These are phyloP conservation scores for Bubo scandiacus DNA, from an alignment of 2,113 vertebrate species.

Conservation along the genomic window DNA sequence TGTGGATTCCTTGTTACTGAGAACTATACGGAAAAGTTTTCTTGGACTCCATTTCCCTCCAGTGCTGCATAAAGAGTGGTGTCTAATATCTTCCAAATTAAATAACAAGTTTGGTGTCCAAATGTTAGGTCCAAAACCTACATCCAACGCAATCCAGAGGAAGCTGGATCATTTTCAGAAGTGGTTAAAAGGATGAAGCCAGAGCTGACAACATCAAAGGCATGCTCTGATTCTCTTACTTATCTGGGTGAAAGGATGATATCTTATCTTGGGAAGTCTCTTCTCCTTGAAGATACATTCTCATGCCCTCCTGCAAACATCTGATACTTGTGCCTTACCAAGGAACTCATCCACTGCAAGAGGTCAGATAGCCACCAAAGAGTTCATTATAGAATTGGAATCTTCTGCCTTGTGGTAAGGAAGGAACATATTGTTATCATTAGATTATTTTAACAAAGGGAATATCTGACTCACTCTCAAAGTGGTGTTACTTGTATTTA, in stretches of 20 bases:
- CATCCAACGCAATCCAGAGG: neutral
- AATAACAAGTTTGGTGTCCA: conserved; percentile 16
- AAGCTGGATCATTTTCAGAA: conserved; percentile 26
- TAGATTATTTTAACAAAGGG: neutral
- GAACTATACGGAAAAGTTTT: neutral
- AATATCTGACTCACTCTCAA: conserved; percentile 6
- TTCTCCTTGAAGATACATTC: neutral
- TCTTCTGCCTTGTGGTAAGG: neutral
- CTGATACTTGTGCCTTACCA: neutral
- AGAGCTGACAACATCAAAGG: conserved; percentile 36
- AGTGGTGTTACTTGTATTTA: conserved; percentile 1
- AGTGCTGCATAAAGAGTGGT: neutral
- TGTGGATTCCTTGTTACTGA: neutral
- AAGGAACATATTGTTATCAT: conserved; percentile 14
- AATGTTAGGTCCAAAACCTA: conserved; percentile 11
- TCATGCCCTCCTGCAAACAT: neutral
- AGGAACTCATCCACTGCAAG: neutral
- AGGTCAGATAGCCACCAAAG: neutral
- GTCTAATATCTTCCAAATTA: conserved; percentile 46
- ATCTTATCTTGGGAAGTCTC: neutral
- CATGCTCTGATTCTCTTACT: neutral
- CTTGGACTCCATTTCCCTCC: neutral
- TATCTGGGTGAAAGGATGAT: neutral
- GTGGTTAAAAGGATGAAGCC: neutral
- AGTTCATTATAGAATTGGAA: neutral